Conservation (phyloP, 2,113 vertebrate species). For the Cisticola juncidis region DNA sequence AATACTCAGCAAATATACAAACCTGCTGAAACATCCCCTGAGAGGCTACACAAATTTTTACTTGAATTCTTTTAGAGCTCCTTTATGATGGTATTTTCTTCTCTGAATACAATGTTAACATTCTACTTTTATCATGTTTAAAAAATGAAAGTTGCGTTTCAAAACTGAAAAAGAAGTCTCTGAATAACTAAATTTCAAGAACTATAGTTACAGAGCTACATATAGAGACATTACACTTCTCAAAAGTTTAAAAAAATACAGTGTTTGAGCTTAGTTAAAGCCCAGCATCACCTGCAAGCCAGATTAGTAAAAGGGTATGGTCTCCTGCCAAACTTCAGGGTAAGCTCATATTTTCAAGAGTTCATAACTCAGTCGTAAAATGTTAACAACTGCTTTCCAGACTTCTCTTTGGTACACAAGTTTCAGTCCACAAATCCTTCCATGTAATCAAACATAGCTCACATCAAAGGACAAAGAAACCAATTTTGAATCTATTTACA, state of each 20-base stretch:
- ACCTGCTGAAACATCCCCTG: background rate
- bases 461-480: background rate
- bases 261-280: background rate
- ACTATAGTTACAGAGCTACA: background rate
- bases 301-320: background rate
- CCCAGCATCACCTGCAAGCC: background rate
- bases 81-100: background rate
- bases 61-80: background rate
- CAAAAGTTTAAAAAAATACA: background rate
- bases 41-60: background rate
- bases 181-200: background rate
- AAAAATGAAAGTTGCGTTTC: background rate
- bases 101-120: background rate
- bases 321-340: background rate
- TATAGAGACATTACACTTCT: background rate
- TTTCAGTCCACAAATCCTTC: background rate
- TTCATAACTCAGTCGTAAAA: background rate
- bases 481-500: background rate
- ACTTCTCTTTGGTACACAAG: background rate
- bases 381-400: slow-evolving; percentile 10
- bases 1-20: background rate
- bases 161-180: background rate
- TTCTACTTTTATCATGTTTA: background rate
- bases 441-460: background rate
- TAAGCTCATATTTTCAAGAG: background rate